phyloP scores from a whole-genome alignment of 2,888 invertebrate genomes.

The Drepanosiphum platanoidis region DNA sequence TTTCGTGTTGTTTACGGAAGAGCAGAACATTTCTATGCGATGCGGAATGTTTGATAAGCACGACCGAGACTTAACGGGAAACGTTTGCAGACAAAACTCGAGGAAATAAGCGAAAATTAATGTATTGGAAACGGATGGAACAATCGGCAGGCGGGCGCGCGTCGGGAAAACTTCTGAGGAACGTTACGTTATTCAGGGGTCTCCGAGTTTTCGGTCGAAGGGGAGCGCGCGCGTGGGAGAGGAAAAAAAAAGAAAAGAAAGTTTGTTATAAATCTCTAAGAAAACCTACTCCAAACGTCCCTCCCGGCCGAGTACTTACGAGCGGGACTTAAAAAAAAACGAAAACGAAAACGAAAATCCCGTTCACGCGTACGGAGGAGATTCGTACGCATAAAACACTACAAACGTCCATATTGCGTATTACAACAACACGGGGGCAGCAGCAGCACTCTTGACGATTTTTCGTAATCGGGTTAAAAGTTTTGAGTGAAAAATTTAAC shows the following conservation, averaged over 20 bases:
- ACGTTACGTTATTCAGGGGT: constrained; percentile 35
- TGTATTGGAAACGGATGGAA: constrained; percentile 61
- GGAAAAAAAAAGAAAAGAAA: constrained; percentile 19
- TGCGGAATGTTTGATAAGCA: constrained; percentile 54
- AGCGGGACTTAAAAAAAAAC: constrained; percentile 28
- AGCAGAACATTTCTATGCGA: constrained; percentile 12
- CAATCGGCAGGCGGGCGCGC: constrained; percentile 47
- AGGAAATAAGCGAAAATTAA: constrained; percentile 58
- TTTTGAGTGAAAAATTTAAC: constrained; percentile 44
- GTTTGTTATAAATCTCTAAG: constrained; percentile 59
- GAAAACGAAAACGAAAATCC: constrained; percentile 40
- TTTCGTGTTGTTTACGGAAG: constrained; percentile 21
- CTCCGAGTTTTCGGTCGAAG: constrained; percentile 32
- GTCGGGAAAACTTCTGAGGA: constrained; percentile 36
- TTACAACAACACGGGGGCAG: constrained; percentile 9
- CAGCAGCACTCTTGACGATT: constrained; percentile 56
- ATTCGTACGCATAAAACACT: constrained; percentile 51
- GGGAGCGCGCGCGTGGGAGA: no score
- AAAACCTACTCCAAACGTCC: constrained; percentile 19
- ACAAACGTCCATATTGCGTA: background rate
- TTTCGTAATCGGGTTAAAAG: constrained; percentile 54
- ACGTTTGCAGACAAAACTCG: constrained; percentile 34
- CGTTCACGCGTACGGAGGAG: background rate
- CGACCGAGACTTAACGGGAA: constrained; percentile 35
- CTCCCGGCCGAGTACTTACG: constrained; percentile 48